Evolutionary conservation across 1,140 invertebrate genomes (phyloP).

Genomic region (Drosophila cardini): DNA sequence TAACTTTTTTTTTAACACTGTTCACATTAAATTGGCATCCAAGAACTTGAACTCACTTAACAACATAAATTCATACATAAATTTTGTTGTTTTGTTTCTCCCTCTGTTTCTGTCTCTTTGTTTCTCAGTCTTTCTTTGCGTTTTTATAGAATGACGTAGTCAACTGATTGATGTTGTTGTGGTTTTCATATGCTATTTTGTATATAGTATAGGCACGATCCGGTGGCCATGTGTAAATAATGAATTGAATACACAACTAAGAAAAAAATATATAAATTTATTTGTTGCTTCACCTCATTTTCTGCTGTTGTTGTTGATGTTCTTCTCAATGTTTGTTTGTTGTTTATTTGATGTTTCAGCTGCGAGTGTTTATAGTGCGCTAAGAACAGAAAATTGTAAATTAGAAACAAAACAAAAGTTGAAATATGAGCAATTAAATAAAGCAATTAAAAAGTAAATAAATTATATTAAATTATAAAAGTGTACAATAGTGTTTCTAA

Average conservation of each 20-base stretch:
- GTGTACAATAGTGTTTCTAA: too few relatives aligned
- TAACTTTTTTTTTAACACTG: constrained; percentile 51
- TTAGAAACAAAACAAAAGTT: constrained; percentile 15
- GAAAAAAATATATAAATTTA: constrained; percentile 21
- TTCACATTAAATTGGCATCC: constrained; percentile 52
- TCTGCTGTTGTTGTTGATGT: constrained; percentile 29
- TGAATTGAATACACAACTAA: constrained; percentile 12
- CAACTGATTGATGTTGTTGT: constrained; percentile 45
- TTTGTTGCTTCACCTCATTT: constrained; percentile 44
- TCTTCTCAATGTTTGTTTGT: constrained; percentile 16
- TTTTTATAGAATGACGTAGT: constrained; percentile 65
- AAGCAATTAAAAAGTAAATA: not conserved
- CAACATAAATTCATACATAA: constrained; percentile 37
- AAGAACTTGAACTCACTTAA: constrained; percentile 74
- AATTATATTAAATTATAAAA: too few relatives aligned
- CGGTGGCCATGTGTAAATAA: constrained; percentile 18
- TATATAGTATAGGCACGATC: constrained; percentile 6
- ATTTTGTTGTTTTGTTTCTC: constrained; percentile 50
- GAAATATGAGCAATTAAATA: not conserved
- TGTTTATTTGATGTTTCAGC: constrained; percentile 16
- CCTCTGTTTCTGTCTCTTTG: constrained; percentile 33
- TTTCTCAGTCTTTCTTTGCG: constrained; percentile 7
- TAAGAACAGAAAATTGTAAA: constrained; percentile 27
- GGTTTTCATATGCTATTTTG: constrained; percentile 2
- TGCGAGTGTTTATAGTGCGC: constrained; percentile 11